Base-by-base conservation (phyloP, 2,113 vertebrate species). In the Tupaia chinensis region DNA sequence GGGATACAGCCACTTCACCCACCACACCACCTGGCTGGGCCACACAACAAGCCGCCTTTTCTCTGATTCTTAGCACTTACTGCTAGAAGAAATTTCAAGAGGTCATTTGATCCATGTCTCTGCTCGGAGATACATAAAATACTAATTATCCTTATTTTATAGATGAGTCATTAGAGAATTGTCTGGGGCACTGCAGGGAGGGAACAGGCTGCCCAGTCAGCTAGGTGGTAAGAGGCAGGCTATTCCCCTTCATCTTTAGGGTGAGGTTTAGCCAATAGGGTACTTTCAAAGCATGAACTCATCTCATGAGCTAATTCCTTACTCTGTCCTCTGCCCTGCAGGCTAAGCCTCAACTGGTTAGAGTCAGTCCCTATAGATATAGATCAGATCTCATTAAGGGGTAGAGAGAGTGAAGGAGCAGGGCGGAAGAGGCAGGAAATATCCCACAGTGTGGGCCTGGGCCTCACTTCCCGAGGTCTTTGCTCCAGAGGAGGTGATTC, bases 401-500 rank as follows among this genome's bases (percentile, higher is more conserved):
- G 1, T 5, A 1, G 8, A 7, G 13, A 2, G 11, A 70, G 4
- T 14, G 58, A 14, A 17, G 11, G 3, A 79, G 5, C 1, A 4
- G 11, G 0, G 0, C 44, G 1, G 25, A 19, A 4, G 14, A 77
- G 25, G 15, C 4, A n/a, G 20, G 9, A 16, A 15, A 10, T 2
- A 16, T 23, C 68, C 27, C 15, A 81, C 44, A 25, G 6, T n/a
- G 54, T 34, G 20, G 0, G 3, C 17, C 13, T 86, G 16, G 32
- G 1, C 9, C 29, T 85, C 68, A 80, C 3, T 93, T 78, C 69
- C 16, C 23, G 80, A 82, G 56, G 7, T 13, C 16, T 22, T 68
- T 1, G 14, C 73, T 87, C 53, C 0, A 44, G 5, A 82, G 72
- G 34, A 53, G 19, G 9, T 19, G 32, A 3, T 53, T 65, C 13